Evolutionary conservation across 2,888 invertebrate species (phyloP), one percentile per base, ranked within the genome.

Genomic region (Tetragonisca angustula): DNA sequence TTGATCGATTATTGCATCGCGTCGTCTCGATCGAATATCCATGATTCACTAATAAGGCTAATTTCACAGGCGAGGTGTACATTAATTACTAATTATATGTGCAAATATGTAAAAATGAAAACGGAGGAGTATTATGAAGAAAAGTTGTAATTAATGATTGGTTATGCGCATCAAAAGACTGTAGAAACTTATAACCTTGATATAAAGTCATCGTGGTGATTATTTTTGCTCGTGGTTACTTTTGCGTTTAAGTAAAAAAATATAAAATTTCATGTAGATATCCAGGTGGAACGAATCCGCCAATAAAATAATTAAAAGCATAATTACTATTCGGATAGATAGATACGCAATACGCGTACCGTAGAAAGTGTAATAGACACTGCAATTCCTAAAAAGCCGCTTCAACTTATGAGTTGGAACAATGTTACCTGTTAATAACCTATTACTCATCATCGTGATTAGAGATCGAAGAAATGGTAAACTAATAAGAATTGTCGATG

Each of bases 321-420:
- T 54, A 15, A 49, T 72, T 70, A 73, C 76, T 68, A 76, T 62
- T 68, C 69, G 52, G 27, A 50, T 43, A 43, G 43, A 43, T 50
- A 50, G 17, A 17, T 50, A 5, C 11, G 64, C 73, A 76, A 21
- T 68, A 68, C 19, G 19, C 50, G 50, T 27, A 27, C 19, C 27
- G 50, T 27, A 50, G 27, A 50, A 52, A 27, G 5, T 19, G 27
- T 68, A 52, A 68, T 68, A 19, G 19, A 52, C 50, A 19, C 68
- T 68, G 50, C 4, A 50, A 50, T 68, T 27, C 19, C 19, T 5
- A 52, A 68, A 68, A 11, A 27, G 11, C 11, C 50, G 50, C 19
- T 50, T 52, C 9, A 52, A 68, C 27, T 68, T 27, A 68, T 52
- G n/a, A n/a, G n/a, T n/a, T n/a, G 2, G 27, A 50, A 27, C 43